Percentiles rank a stretch among this genome's conserved stretches.
Conservation (phyloP, 2,113 vertebrate species). For the Apus apus region DNA sequence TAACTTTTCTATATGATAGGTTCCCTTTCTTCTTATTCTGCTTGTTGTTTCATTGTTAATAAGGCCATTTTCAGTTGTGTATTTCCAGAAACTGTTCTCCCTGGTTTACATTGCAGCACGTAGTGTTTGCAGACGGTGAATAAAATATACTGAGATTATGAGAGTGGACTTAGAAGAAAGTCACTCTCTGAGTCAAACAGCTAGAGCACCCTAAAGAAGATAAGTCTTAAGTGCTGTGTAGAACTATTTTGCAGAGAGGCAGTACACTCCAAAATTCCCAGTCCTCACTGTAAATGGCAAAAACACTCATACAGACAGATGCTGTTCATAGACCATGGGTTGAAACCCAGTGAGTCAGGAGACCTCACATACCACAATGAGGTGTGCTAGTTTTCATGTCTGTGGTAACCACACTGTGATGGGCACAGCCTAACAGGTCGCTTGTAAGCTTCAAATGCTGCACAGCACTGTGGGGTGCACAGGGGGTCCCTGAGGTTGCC, state of each 20-base stretch:
- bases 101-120: neutral
- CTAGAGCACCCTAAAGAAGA: neutral
- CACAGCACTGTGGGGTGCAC: neutral
- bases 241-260: neutral
- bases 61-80: neutral
- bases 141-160: neutral
- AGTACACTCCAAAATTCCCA: neutral
- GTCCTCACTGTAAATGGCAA: neutral
- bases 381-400: neutral
- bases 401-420: neutral
- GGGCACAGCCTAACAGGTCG: neutral
- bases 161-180: neutral
- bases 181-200: neutral
- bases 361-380: neutral
- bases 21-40: neutral
- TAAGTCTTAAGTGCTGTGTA: neutral
- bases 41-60: neutral
- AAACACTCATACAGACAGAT: neutral
- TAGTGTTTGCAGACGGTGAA: neutral
- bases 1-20: neutral
- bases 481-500: neutral
- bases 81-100: neutral
- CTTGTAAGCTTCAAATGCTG: neutral
- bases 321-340: neutral
- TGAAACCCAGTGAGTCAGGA: neutral